Percentiles rank a stretch among this genome's conserved stretches.
phyloP scores from a whole-genome alignment of 2,888 invertebrate genomes.

The Lingula anatina region DNA sequence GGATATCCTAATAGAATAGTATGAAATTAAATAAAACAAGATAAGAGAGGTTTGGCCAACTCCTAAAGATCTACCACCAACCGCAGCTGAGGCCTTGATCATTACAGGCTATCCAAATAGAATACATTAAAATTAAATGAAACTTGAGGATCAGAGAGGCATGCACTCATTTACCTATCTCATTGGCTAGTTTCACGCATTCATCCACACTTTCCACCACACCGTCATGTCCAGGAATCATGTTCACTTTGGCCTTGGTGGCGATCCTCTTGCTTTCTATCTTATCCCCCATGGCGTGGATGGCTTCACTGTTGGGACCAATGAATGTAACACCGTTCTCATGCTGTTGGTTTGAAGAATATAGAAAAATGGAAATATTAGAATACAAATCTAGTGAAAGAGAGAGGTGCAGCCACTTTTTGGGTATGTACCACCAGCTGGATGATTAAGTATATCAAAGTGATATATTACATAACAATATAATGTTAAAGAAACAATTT shows the following conservation, averaged over 20 bases:
- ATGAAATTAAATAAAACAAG: no score
- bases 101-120: no score
- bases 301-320: constrained; percentile 61
- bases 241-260: constrained; percentile 60
- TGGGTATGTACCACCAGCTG: no score
- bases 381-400: no score
- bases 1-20: constrained; percentile 59
- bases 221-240: constrained; percentile 60
- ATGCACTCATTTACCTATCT: no score
- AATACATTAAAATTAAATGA: no score
- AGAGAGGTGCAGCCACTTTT: no score
- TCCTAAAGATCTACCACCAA: not conserved
- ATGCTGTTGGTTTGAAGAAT: constrained; percentile 44
- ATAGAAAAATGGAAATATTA: not conserved
- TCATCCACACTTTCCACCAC: constrained; percentile 57
- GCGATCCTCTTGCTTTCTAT: constrained; percentile 64
- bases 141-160: no score
- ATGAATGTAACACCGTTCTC: constrained; percentile 59
- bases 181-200: constrained; percentile 59
- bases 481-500: no score
- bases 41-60: not conserved
- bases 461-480: no score
- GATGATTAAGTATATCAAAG: no score
- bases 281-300: constrained; percentile 66
- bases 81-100: no score